phyloP scores from a whole-genome alignment of 2,888 invertebrate genomes.

The Troglohyphantes excavatus region DNA sequence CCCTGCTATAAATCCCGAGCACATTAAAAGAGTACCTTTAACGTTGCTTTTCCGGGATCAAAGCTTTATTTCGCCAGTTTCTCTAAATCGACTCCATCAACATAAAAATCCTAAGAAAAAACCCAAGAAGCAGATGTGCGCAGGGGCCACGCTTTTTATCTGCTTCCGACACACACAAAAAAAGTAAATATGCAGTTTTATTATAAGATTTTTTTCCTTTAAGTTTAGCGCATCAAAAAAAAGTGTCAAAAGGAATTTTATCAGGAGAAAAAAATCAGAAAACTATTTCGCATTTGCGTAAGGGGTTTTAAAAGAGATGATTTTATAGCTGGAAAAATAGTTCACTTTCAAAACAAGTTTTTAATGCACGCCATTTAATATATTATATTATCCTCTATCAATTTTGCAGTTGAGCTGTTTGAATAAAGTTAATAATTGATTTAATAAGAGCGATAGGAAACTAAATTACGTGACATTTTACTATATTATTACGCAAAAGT shows the following conservation, averaged over 20 bases:
- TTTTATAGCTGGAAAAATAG: too few species aligned
- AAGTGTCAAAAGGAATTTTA: neutral
- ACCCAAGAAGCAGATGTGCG: neutral
- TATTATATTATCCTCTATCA: too few species aligned
- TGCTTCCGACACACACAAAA: neutral
- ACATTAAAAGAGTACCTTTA: slow-evolving; percentile 62
- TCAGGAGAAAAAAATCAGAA: neutral
- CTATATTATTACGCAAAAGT: too few species aligned
- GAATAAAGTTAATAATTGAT: too few species aligned
- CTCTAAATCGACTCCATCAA: slow-evolving; percentile 65
- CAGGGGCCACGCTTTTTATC: neutral
- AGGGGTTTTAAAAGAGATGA: neutral
- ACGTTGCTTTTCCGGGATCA: slow-evolving; percentile 48
- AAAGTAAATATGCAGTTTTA: neutral
- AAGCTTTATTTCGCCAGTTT: slow-evolving; percentile 61
- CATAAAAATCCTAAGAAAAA: slow-evolving; percentile 8
- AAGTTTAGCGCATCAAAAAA: neutral
- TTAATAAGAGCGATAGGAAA: too few species aligned
- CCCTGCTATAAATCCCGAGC: slow-evolving; percentile 59
- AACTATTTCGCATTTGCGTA: neutral
- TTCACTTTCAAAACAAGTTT: too few species aligned
- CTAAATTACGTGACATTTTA: too few species aligned
- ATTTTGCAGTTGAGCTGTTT: too few species aligned
- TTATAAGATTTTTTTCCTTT: neutral
- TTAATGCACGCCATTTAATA: too few species aligned